Evolutionary conservation across 2,888 invertebrate genomes (phyloP).

Genomic region (Nezara viridula): DNA sequence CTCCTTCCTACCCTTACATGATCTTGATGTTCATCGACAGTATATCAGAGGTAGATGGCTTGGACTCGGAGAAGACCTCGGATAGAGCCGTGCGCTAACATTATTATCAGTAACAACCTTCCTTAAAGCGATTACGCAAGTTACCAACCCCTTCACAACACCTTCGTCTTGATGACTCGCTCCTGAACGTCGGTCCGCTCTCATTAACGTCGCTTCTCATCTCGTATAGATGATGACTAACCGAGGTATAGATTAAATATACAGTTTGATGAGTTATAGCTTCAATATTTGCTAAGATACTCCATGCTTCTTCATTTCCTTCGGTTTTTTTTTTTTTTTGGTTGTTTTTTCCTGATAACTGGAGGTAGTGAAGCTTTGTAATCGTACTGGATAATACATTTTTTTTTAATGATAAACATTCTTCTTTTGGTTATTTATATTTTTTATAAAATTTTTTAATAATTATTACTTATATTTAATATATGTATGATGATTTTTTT

Average conservation of each 20-base stretch:
- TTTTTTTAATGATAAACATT: too few species aligned
- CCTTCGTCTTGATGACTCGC: constrained; percentile 4
- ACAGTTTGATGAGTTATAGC: not conserved
- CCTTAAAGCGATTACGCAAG: constrained; percentile 34
- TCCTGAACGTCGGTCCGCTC: not conserved
- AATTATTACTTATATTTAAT: too few species aligned
- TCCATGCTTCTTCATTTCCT: not conserved
- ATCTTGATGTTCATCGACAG: not conserved
- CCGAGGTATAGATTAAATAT: not conserved
- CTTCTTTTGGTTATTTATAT: too few species aligned
- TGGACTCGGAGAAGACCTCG: not conserved
- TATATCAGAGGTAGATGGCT: not conserved
- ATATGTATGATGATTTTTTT: too few species aligned
- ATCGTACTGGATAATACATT: too few species aligned
- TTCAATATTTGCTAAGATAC: not conserved
- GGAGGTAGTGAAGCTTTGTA: too few species aligned
- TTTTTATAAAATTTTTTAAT: too few species aligned
- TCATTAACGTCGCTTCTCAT: not conserved
- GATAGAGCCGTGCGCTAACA: not conserved
- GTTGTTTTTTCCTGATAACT: too few species aligned
- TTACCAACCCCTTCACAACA: not conserved
- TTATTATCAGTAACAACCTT: not conserved
- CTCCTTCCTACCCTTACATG: too few species aligned
- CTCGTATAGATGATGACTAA: not conserved
- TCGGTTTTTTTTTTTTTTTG: too few species aligned